These are phyloP conservation scores for Cepphus grylle DNA, from an alignment of 2,113 vertebrate species.

Conservation along the genomic window DNA sequence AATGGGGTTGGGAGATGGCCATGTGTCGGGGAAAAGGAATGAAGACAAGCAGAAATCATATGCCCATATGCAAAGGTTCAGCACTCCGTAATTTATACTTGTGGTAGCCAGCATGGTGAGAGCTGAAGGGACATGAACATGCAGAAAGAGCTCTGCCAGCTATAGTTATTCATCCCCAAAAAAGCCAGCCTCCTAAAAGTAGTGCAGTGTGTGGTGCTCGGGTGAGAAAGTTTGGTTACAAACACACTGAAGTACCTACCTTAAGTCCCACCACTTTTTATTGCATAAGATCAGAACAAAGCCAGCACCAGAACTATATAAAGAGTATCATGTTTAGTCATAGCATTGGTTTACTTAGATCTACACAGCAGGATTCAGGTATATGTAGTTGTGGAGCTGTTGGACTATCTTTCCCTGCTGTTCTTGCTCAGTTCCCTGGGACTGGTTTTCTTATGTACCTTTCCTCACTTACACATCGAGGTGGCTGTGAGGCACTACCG, in stretches of 20 bases:
- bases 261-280: neutral
- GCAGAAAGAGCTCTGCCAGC: neutral
- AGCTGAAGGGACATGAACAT: fast-evolving
- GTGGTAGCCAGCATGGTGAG: neutral
- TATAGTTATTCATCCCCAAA: neutral
- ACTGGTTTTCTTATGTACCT: neutral
- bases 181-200: neutral
- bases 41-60: neutral
- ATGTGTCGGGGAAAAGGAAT: fast-evolving
- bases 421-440: neutral
- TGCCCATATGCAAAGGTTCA: neutral
- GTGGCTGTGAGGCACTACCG: neutral
- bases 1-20: neutral
- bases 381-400: neutral
- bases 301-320: neutral
- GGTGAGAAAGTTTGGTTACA: neutral
- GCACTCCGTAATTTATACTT: neutral
- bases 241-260: neutral
- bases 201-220: neutral
- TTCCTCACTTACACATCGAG: fast-evolving
- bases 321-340: neutral
- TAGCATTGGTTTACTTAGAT: neutral
- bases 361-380: neutral
- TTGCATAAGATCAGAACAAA: neutral
- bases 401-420: neutral